A percentile compares a stretch with the other conserved stretches of the same genome.
Conservation (phyloP, 2,888 invertebrate genomes). For the Sminthurides aquaticus region DNA sequence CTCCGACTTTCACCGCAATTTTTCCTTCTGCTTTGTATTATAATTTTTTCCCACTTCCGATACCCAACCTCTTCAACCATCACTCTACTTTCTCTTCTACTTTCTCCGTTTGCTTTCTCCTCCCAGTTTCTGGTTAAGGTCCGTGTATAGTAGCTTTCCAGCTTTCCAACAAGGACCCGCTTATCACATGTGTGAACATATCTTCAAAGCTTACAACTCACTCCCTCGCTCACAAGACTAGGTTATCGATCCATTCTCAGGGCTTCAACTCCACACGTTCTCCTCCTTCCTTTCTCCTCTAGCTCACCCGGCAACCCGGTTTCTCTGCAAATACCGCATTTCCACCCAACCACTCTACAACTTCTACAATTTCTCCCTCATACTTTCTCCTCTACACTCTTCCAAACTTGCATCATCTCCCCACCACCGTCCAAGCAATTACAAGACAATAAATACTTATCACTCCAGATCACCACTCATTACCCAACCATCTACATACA, state of each 20-base stretch:
- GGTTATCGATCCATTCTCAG: constrained; percentile 13
- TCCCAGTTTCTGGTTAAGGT: no score
- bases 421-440: neutral
- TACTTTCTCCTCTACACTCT: neutral
- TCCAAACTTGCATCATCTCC: neutral
- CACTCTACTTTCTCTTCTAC: no score
- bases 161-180: no score
- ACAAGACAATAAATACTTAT: neutral
- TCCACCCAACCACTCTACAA: constrained; percentile 17
- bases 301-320: constrained; percentile 29
- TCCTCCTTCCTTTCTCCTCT: no score
- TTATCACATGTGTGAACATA: neutral
- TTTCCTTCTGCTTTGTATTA: no score
- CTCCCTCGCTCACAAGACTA: constrained; percentile 1
- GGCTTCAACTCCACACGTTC: no score
- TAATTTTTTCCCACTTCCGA: no score
- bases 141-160: no score
- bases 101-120: no score
- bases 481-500: neutral
- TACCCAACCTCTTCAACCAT: no score
- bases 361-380: neutral
- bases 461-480: neutral
- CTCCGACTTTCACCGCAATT: no score
- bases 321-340: constrained; percentile 32
- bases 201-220: neutral